Percentiles rank a stretch among this genome's conserved stretches.
These are phyloP conservation scores for Ptiloglossa arizonensis DNA, from an alignment of 1,140 invertebrate genomes.

Conservation along the genomic window DNA sequence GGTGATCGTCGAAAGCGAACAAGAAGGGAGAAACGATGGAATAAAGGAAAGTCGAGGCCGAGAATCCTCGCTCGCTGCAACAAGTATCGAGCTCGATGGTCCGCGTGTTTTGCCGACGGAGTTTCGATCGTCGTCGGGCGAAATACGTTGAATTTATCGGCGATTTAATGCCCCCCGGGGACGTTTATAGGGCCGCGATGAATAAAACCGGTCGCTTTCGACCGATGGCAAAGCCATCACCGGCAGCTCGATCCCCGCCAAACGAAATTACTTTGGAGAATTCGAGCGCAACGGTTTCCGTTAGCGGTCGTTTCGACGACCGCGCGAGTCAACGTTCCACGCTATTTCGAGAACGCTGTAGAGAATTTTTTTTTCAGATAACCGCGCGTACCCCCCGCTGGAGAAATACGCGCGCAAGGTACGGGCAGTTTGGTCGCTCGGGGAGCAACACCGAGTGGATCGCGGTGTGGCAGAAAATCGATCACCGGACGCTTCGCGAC, in stretches of 20 bases:
- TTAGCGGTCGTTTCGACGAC: no score
- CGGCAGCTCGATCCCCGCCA: neutral
- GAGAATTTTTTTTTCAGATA: no score
- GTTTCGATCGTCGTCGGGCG: conserved; percentile 45
- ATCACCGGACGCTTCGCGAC: conserved; percentile 57
- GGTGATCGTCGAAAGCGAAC: neutral
- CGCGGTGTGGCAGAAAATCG: conserved; percentile 61
- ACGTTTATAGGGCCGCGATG: conserved; percentile 61
- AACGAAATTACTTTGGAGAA: conserved; percentile 37
- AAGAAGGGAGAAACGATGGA: no score
- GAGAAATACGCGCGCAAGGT: no score
- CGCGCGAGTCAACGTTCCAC: no score
- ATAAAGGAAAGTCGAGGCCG: neutral
- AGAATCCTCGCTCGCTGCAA: neutral
- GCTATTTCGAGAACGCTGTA: no score
- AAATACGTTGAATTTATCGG: conserved; percentile 60
- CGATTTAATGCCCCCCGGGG: conserved; percentile 55
- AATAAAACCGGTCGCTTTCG: conserved; percentile 53
- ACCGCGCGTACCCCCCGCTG: no score
- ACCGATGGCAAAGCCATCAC: conserved; percentile 48
- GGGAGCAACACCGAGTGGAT: conserved; percentile 37
- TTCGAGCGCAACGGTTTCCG: conserved; percentile 16
- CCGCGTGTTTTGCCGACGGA: neutral
- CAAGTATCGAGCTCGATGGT: conserved; percentile 8
- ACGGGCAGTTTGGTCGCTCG: conserved; percentile 49